phyloP scores from a whole-genome alignment of 2,113 vertebrate species.

The Odocoileus hemionus region DNA sequence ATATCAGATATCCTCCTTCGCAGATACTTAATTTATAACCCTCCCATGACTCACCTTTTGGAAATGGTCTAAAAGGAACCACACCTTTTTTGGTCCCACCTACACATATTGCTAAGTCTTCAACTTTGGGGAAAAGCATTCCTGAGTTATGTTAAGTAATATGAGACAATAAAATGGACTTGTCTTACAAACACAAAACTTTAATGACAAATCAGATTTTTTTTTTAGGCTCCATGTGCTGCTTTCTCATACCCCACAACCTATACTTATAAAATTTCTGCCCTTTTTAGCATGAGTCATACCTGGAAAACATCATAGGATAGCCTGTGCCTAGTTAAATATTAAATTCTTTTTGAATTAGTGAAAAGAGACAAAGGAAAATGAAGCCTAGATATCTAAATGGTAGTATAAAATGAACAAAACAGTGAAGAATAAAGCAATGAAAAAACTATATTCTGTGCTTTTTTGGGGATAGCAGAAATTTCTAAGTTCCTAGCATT shows the following conservation, averaged over 20 bases:
- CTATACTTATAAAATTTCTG: neutral
- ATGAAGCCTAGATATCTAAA: neutral
- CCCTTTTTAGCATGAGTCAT: neutral
- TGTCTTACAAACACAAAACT: neutral
- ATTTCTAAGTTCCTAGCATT: neutral
- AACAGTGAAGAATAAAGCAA: neutral
- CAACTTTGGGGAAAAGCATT: neutral
- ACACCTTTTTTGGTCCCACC: neutral
- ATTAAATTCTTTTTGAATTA: slow-evolving; percentile 12
- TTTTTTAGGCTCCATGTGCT: neutral
- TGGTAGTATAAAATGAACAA: neutral
- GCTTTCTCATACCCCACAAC: neutral
- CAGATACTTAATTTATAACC: neutral
- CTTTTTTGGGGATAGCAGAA: neutral
- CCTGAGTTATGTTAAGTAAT: neutral
- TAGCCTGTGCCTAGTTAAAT: neutral
- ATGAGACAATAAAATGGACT: neutral
- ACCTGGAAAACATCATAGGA: neutral
- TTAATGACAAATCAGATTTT: neutral
- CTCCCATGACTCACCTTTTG: neutral
- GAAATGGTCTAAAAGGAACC: neutral
- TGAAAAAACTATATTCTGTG: neutral
- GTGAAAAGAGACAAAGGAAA: slow-evolving; percentile 1
- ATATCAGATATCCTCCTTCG: neutral
- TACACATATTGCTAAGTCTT: neutral